Evolutionary conservation across 2,113 vertebrate genomes (phyloP).

Genomic region (Catharus fuscescens): DNA sequence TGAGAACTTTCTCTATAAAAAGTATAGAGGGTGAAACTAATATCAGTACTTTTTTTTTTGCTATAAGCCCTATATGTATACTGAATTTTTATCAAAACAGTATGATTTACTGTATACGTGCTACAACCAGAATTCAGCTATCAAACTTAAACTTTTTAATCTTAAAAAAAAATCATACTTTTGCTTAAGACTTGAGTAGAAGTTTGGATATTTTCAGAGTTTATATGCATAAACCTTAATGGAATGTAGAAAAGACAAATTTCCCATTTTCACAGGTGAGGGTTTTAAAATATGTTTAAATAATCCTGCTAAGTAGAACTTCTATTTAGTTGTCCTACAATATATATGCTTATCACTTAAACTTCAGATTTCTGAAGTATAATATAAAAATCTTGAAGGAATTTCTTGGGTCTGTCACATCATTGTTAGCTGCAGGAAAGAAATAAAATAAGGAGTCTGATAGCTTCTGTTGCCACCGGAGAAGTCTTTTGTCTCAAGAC

Average conservation of each 20-base stretch:
- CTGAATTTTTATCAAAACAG: background rate
- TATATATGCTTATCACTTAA: background rate
- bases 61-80: background rate
- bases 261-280: background rate
- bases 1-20: background rate
- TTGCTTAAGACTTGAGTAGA: background rate
- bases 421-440: background rate
- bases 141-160: background rate
- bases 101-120: background rate
- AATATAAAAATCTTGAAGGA: background rate
- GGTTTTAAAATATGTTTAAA: background rate
- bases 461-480: background rate
- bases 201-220: background rate
- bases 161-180: background rate
- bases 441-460: background rate
- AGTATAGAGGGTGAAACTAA: background rate
- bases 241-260: background rate
- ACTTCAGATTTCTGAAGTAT: background rate
- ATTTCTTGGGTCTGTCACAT: background rate
- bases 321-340: background rate
- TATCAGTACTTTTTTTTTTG: background rate
- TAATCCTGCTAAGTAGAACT: background rate
- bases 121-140: background rate
- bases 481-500: background rate
- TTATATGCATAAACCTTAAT: background rate